phyloP scores from a whole-genome alignment of 2,113 vertebrate genomes.

The Phoenicopterus ruber region DNA sequence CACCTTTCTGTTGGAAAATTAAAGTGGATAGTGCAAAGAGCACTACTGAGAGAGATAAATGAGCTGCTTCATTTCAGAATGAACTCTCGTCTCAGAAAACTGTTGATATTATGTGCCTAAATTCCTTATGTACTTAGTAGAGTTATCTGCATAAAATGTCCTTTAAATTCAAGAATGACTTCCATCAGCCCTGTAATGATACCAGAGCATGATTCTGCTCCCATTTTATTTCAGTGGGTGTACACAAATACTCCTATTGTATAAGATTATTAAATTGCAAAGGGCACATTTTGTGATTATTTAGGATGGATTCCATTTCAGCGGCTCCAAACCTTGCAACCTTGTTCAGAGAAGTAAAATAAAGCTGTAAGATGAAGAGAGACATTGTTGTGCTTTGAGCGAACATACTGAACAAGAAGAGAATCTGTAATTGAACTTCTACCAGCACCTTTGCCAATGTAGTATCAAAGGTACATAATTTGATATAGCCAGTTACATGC shows the following conservation, averaged over 20 bases:
- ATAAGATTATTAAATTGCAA: background rate
- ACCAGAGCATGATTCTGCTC: constrained; percentile 21
- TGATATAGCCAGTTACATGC: background rate
- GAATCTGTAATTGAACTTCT: constrained; percentile 1
- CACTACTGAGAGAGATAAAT: constrained; percentile 51
- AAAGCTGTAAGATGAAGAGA: constrained; percentile 23
- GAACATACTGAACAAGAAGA: background rate
- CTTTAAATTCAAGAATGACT: constrained; percentile 31
- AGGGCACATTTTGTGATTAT: background rate
- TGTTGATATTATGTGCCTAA: constrained; percentile 39
- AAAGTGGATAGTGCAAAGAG: constrained; percentile 56
- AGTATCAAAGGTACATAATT: background rate
- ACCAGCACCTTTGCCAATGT: background rate
- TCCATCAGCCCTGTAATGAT: constrained; percentile 23
- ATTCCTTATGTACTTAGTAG: constrained; percentile 24
- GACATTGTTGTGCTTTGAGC: constrained; percentile 11
- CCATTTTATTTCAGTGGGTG: constrained; percentile 10
- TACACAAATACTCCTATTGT: constrained; percentile 39
- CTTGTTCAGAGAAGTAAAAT: constrained; percentile 5
- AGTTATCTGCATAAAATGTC: constrained; percentile 44
- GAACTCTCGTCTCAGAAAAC: constrained; percentile 2
- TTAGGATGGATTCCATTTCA: background rate
- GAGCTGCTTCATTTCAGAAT: constrained; percentile 41
- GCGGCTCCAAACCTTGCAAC: background rate
- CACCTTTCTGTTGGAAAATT: constrained; percentile 65